These are phyloP conservation scores for Zhengitettix transpicula DNA, from an alignment of 2,888 invertebrate species.

Conservation along the genomic window DNA sequence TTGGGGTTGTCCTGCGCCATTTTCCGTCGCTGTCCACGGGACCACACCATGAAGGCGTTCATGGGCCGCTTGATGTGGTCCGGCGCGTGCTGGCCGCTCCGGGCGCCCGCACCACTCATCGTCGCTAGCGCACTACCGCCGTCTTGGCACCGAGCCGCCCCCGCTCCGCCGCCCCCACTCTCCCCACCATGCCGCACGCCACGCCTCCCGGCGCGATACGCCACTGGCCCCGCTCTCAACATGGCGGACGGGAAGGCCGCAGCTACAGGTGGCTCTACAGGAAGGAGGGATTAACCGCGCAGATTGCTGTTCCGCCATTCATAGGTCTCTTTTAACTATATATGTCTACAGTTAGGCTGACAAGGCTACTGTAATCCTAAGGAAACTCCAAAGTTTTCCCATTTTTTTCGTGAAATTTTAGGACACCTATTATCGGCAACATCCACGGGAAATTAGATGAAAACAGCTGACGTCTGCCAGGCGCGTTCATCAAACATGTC, in stretches of 20 bases:
- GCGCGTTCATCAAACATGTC: too few relatives aligned
- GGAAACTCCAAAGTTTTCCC: too few relatives aligned
- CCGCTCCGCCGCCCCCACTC: neutral
- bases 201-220: neutral
- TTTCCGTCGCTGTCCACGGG: conserved; percentile 69
- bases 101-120: neutral
- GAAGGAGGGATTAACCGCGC: too few relatives aligned
- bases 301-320: too few relatives aligned
- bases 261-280: neutral
- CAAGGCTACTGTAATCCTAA: too few relatives aligned
- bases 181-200: neutral
- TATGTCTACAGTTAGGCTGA: too few relatives aligned
- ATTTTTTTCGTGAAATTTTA: too few relatives aligned
- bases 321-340: too few relatives aligned
- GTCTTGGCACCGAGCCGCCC: neutral
- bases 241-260: neutral
- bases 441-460: too few relatives aligned
- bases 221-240: neutral
- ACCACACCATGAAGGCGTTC: conserved; percentile 95
- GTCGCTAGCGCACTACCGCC: neutral
- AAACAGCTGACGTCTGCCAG: too few relatives aligned
- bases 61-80: conserved; percentile 86
- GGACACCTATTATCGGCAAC: too few relatives aligned
- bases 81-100: conserved; percentile 25
- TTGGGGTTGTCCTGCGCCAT: conserved; percentile 90